Percentiles rank a stretch among this genome's conserved stretches.
Evolutionary conservation across 92 coral and sea anemone species (phyloP).

Genomic region (Isaurus tuberculatus): DNA sequence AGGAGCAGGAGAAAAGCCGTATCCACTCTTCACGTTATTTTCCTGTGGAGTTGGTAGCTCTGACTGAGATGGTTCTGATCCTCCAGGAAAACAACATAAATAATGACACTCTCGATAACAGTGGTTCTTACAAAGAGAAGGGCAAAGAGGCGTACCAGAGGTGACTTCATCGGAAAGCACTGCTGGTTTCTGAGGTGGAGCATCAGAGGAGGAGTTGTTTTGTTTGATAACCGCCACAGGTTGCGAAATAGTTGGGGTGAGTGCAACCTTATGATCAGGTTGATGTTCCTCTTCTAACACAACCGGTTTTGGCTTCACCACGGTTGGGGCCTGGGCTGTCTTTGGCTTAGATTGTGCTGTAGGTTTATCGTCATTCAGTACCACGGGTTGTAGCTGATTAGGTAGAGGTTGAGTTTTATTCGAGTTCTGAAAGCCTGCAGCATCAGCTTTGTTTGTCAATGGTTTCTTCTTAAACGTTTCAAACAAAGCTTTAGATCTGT

Average conservation of each 20-base stretch:
- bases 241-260: not conserved
- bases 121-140: not conserved
- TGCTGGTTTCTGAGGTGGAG: not conserved
- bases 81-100: constrained; percentile 16
- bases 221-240: not conserved
- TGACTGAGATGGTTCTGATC: not conserved
- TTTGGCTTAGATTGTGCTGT: not conserved
- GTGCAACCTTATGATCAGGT: not conserved
- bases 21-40: not conserved
- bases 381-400: constrained; percentile 11
- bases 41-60: not conserved
- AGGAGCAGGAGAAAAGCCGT: not conserved
- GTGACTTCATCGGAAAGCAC: not conserved
- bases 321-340: not conserved
- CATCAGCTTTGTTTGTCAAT: not conserved
- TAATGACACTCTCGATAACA: constrained; percentile 1
- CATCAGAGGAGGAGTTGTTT: not conserved
- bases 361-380: not conserved
- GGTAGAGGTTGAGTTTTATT: not conserved
- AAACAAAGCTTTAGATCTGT: constrained; percentile 32
- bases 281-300: not conserved
- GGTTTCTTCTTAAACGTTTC: not conserved
- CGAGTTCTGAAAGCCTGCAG: not conserved
- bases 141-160: not conserved
- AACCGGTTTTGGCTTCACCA: not conserved